phyloP scores from a whole-genome alignment of 2,113 vertebrate species.

The Stegostoma tigrinum region DNA sequence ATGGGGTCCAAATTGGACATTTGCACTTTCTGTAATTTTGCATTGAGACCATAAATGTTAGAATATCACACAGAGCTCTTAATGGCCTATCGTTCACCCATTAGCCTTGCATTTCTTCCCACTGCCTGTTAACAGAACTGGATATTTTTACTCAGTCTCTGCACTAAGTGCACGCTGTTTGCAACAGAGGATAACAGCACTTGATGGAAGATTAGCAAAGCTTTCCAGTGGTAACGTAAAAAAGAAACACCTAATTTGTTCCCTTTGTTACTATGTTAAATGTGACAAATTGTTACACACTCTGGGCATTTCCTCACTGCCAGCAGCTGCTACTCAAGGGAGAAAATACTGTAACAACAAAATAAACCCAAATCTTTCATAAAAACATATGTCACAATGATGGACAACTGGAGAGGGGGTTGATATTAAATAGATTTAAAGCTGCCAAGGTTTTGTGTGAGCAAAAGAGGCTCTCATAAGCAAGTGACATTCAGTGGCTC shows the following conservation, averaged over 20 bases:
- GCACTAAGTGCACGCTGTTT: neutral
- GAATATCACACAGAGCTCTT: neutral
- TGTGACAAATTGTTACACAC: conserved; percentile 79
- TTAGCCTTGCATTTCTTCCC: neutral
- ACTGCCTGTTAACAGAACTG: neutral
- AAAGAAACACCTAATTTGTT: conserved; percentile 71
- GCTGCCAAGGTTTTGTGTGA: conserved; percentile 68
- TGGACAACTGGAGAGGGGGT: conserved; percentile 59
- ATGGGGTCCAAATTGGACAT: neutral
- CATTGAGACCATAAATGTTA: neutral
- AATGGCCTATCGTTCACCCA: neutral
- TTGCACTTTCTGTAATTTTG: neutral
- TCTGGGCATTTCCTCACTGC: conserved; percentile 72
- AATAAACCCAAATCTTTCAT: conserved; percentile 73
- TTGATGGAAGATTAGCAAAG: neutral
- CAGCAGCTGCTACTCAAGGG: conserved; percentile 66
- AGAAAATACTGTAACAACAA: conserved; percentile 64
- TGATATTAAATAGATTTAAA: conserved; percentile 73
- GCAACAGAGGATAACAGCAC: neutral
- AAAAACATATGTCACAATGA: conserved; percentile 79
- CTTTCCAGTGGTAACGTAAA: neutral
- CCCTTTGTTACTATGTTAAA: conserved; percentile 79
- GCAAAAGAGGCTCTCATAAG: conserved; percentile 66
- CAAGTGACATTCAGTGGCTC: neutral
- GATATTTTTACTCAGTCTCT: conserved; percentile 4